phyloP scores from a whole-genome alignment of 2,888 invertebrate genomes.

The Steromphala cineraria region DNA sequence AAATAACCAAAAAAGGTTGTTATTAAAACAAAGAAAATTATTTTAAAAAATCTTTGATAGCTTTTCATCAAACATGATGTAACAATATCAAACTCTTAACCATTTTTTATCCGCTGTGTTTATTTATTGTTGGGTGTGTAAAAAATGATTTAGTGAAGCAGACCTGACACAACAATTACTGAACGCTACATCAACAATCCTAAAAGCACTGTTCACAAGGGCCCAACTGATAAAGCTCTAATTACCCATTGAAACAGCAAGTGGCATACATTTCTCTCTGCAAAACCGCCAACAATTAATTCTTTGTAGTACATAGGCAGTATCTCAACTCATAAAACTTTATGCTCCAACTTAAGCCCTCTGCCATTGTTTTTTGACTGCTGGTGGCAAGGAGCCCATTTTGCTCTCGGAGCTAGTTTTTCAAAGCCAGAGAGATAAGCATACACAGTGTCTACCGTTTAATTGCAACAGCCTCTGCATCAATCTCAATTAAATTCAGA shows the following conservation, averaged over 20 bases:
- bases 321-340: background rate
- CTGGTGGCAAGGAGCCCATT: background rate
- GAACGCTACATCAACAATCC: no score
- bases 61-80: no score
- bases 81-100: no score
- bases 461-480: background rate
- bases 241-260: constrained; percentile 6
- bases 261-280: background rate
- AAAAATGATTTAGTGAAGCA: no score
- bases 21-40: no score
- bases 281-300: background rate
- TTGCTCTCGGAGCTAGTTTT: background rate
- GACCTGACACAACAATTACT: no score
- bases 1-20: no score
- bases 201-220: no score
- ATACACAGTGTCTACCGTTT: background rate
- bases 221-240: background rate
- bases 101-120: no score
- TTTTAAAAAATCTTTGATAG: no score
- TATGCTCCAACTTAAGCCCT: background rate
- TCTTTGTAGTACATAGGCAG: background rate
- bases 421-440: constrained; percentile 3
- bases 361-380: background rate
- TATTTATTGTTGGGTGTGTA: no score
- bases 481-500: constrained; percentile 1